A percentile compares a stretch with the other conserved stretches of the same genome.
Evolutionary conservation across 2,888 invertebrate genomes (phyloP).

Genomic region (Caenorhabditis panamensis): DNA sequence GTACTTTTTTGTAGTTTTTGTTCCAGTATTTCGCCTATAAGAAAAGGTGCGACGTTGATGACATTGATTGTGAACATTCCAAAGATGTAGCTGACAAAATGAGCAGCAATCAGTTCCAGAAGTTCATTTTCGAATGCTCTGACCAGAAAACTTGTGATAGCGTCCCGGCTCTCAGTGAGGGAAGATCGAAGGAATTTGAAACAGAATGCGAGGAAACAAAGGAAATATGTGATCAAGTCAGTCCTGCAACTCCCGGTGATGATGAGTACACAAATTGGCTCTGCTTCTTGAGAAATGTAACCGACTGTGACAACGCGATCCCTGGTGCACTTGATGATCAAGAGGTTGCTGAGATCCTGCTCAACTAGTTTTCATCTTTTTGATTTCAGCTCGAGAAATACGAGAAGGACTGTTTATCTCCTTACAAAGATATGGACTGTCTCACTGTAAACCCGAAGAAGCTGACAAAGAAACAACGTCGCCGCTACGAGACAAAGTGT

Average conservation of each 20-base stretch:
- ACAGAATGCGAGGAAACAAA: not conserved
- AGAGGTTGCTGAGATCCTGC: not conserved
- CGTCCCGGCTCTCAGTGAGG: too few species aligned
- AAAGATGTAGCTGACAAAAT: not conserved
- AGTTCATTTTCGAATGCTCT: not conserved
- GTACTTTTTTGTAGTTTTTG: too few species aligned
- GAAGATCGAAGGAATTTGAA: not conserved
- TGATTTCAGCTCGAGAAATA: conserved; percentile 21
- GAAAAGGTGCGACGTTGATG: not conserved
- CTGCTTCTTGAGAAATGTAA: too few species aligned
- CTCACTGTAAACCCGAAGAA: conserved; percentile 8
- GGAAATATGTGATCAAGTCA: too few species aligned
- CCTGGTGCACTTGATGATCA: not conserved
- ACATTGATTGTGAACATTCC: too few species aligned
- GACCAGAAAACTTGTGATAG: not conserved
- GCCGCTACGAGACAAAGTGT: conserved; percentile 20
- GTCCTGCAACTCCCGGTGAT: too few species aligned
- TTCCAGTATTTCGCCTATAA: not conserved
- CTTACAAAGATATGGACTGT: conserved; percentile 2
- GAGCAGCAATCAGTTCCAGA: not conserved
- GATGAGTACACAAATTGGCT: not conserved
- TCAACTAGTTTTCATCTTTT: not conserved
- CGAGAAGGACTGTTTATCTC: conserved; percentile 4
- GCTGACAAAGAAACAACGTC: conserved; percentile 18
- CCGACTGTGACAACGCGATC: too few species aligned